A percentile compares a stretch with the other conserved stretches of the same genome.
Conservation (phyloP, 2,888 invertebrate species). For the Lasiommata megera region DNA sequence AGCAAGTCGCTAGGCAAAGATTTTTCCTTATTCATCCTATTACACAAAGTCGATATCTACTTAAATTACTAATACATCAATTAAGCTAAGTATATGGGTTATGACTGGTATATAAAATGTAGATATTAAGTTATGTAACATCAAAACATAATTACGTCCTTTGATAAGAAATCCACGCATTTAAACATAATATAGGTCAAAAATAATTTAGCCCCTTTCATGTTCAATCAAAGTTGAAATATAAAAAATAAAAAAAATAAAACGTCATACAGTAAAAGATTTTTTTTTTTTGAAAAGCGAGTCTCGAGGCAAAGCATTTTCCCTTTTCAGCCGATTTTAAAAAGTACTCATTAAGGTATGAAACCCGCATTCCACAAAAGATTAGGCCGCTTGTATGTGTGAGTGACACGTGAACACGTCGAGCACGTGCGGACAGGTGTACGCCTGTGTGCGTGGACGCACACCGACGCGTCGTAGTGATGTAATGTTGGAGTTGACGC, state of each 20-base stretch:
- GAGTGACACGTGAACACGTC: slow-evolving; percentile 39
- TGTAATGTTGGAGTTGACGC: slow-evolving; percentile 74
- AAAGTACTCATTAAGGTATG: slow-evolving; percentile 73
- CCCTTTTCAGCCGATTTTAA: slow-evolving; percentile 71
- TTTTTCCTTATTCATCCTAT: too few relatives aligned
- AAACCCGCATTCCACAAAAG: slow-evolving; percentile 77
- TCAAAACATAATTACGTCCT: neutral
- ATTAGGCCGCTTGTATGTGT: slow-evolving; percentile 59
- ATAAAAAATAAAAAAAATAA: slow-evolving; percentile 36
- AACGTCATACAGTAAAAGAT: slow-evolving; percentile 40
- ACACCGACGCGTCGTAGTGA: slow-evolving; percentile 52
- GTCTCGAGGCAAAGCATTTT: slow-evolving; percentile 48
- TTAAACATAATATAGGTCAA: slow-evolving; percentile 21
- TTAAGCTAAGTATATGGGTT: too few relatives aligned
- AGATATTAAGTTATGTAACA: too few relatives aligned
- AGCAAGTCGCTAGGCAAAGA: too few relatives aligned
- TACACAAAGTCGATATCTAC: too few relatives aligned
- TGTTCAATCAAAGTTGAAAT: slow-evolving; percentile 39
- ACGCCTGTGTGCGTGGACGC: slow-evolving; percentile 39
- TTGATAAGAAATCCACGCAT: neutral
- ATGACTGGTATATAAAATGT: too few relatives aligned
- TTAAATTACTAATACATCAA: too few relatives aligned
- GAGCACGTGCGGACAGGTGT: slow-evolving; percentile 38
- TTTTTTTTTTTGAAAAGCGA: slow-evolving; percentile 40
- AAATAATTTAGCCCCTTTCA: slow-evolving; percentile 31